Evolutionary conservation across 2,888 invertebrate species (phyloP).

Genomic region (Athalia circularis): DNA sequence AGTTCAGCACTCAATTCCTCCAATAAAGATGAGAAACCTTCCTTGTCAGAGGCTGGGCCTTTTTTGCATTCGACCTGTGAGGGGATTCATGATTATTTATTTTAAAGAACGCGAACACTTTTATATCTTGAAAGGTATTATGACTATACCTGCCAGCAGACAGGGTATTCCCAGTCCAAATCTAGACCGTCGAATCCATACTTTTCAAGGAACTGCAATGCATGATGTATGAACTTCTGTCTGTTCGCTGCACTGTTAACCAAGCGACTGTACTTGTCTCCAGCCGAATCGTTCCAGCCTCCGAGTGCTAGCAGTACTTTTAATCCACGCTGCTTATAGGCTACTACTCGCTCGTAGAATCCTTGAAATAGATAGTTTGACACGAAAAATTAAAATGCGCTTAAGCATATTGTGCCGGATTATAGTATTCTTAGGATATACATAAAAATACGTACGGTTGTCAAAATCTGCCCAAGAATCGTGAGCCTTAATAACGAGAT

Average conservation of each 20-base stretch:
- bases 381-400: background rate
- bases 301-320: constrained; percentile 93
- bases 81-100: background rate
- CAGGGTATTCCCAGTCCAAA: constrained; percentile 96
- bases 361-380: constrained; percentile 73
- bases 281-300: constrained; percentile 96
- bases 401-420: too few species aligned
- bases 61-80: constrained; percentile 88
- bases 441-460: constrained; percentile 79
- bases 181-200: constrained; percentile 95
- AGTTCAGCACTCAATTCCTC: constrained; percentile 83
- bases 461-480: constrained; percentile 95
- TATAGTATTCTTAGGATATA: too few species aligned
- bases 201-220: constrained; percentile 85
- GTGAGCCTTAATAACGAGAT: constrained; percentile 86
- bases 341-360: constrained; percentile 90
- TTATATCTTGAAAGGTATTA: constrained; percentile 6
- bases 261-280: constrained; percentile 91
- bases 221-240: constrained; percentile 84
- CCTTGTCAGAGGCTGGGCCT: constrained; percentile 89
- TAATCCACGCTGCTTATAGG: constrained; percentile 85
- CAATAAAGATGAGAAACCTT: constrained; percentile 85
- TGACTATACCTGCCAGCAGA: constrained; percentile 84
- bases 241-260: constrained; percentile 86
- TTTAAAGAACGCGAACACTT: constrained; percentile 31